phyloP scores from a whole-genome alignment of 2,888 invertebrate genomes.

The Tetramorium bicarinatum region DNA sequence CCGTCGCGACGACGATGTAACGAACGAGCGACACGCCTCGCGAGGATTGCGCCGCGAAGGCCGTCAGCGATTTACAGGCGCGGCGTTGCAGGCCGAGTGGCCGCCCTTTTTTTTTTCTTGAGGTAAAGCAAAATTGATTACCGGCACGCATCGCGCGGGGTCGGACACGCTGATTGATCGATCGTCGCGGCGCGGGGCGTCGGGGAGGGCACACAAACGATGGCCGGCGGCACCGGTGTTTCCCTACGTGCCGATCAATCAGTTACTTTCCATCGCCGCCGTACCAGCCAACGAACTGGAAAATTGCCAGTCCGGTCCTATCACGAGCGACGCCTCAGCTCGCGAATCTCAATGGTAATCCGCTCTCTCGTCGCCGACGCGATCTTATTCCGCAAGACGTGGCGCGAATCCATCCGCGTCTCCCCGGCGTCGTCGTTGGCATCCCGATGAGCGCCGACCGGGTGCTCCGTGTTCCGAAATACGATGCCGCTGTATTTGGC shows the following conservation, averaged over 20 bases:
- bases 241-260: conserved; percentile 72
- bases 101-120: background rate
- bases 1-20: too few relatives aligned
- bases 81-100: conserved; percentile 10
- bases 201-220: conserved; percentile 26
- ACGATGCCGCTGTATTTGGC: conserved; percentile 28
- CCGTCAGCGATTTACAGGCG: background rate
- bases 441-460: conserved; percentile 46
- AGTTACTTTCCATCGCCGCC: conserved; percentile 64
- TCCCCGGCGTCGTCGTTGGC: conserved; percentile 36
- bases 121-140: conserved; percentile 66
- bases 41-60: background rate
- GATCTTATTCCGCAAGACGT: conserved; percentile 54
- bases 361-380: conserved; percentile 10
- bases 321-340: conserved; percentile 37
- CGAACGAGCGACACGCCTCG: background rate
- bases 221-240: conserved; percentile 50
- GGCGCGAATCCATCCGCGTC: conserved; percentile 32
- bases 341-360: conserved; percentile 56
- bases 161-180: conserved; percentile 69
- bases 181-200: conserved; percentile 47
- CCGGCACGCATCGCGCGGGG: conserved; percentile 53
- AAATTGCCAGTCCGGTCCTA: conserved; percentile 71
- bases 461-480: conserved; percentile 45
- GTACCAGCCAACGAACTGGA: conserved; percentile 65